Evolutionary conservation across 2,888 invertebrate species (phyloP).

Genomic region (Orchesellides sinensis): DNA sequence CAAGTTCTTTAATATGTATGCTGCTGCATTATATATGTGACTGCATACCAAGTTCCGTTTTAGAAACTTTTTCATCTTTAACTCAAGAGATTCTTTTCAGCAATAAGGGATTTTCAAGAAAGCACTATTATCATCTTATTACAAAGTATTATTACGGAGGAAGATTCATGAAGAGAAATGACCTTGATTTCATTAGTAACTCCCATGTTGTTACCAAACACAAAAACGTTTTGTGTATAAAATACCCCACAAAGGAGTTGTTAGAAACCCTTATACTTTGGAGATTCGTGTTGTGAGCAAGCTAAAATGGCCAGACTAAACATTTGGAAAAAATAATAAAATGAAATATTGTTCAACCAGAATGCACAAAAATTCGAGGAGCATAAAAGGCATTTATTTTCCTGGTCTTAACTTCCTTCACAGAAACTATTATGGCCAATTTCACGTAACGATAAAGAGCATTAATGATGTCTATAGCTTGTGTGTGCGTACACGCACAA

Average conservation of each 20-base stretch:
- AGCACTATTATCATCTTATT: background rate
- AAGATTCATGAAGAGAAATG: constrained; percentile 16
- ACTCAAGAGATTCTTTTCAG: background rate
- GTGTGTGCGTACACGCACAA: constrained; percentile 16
- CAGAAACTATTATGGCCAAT: constrained; percentile 21
- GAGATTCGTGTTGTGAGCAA: background rate
- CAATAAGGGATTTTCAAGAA: background rate
- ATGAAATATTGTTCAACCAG: background rate
- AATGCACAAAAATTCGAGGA: background rate
- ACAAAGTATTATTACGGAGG: background rate
- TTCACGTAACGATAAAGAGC: constrained; percentile 17
- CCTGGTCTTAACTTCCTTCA: background rate
- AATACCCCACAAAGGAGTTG: constrained; percentile 5
- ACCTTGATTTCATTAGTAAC: constrained; percentile 31
- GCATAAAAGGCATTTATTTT: background rate
- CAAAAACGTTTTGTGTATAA: background rate
- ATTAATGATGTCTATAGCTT: constrained; percentile 27
- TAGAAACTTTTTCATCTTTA: background rate
- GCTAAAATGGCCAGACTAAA: too few species aligned
- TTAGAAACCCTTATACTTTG: background rate
- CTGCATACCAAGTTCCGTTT: background rate
- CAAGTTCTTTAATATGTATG: background rate
- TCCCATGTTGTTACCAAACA: background rate
- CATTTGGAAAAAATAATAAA: constrained; percentile 2
- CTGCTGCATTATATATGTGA: background rate